Evolutionary conservation across 2,888 invertebrate species (phyloP).

Genomic region (Chrysolina oricalcia): DNA sequence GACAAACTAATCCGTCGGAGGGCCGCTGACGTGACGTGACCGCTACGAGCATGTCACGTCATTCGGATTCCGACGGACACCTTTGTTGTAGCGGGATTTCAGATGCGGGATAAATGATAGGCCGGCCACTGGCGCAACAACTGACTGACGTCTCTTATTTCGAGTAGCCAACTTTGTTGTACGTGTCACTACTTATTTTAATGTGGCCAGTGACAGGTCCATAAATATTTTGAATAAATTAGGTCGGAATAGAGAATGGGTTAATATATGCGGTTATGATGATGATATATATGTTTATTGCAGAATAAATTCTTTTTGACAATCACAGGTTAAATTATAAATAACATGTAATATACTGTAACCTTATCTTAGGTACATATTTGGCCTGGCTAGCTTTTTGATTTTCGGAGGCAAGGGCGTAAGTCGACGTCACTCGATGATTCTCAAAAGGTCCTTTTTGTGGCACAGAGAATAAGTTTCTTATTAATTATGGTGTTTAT

Average conservation of each 20-base stretch:
- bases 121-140: constrained; percentile 36
- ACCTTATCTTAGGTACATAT: too few species aligned
- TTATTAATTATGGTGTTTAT: too few species aligned
- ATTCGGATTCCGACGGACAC: constrained; percentile 66
- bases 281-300: background rate
- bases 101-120: constrained; percentile 45
- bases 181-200: constrained; percentile 46
- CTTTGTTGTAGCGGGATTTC: constrained; percentile 60
- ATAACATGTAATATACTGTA: too few species aligned
- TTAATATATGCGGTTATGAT: background rate
- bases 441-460: too few species aligned
- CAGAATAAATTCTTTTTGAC: too few species aligned
- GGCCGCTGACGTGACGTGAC: constrained; percentile 67
- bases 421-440: too few species aligned
- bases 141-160: constrained; percentile 52
- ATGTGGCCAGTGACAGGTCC: constrained; percentile 39
- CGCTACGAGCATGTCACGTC: constrained; percentile 67
- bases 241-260: background rate
- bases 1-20: constrained; percentile 62
- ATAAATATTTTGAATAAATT: constrained; percentile 31
- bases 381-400: too few species aligned
- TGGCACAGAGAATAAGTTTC: too few species aligned
- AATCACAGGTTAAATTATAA: too few species aligned
- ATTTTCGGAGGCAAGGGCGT: too few species aligned
- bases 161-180: constrained; percentile 45